Evolutionary conservation across 2,113 vertebrate species (phyloP), one percentile per base, ranked within the genome.

Genomic region (Otis tarda): DNA sequence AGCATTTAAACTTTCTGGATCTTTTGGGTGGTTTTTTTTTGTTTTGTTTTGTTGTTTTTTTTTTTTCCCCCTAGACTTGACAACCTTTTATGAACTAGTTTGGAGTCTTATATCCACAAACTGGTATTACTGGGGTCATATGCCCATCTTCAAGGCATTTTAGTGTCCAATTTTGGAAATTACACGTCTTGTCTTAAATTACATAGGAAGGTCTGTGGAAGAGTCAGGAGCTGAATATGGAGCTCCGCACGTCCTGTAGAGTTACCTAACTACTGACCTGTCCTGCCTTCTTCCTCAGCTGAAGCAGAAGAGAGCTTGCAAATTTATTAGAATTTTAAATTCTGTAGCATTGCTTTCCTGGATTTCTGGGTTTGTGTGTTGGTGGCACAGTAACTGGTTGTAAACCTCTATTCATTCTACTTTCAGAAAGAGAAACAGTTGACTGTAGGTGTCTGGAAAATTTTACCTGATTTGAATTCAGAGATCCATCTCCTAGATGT

Each of bases 401-500:
- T 14, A 3, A 76, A 39, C 5, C 47, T 43, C 63, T 57, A 41
- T 59, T 93, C 31, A 59, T 83, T 70, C 61, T 56, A 18, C 47
- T 84, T 91, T 59, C 77, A 78, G 43, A 83, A 92, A 60, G 47
- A 94, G 60, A 92, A 95, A 71, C 33, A 91, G 39, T 35, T 82
- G 47, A 89, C 31, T 71, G 39, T 64, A 95, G 64, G 56, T 94
- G 60, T 49, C 83, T 91, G 91, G 86, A 78, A 94, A 92, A 35
- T 49, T 81, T 81, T 96, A 68, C 91, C 52, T 75, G 83, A 43
- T 94, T 87, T 89, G 47, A 89, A 23, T 78, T 85, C 65, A 91
- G 60, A 87, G 43, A 86, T 89, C 23, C 61, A 28, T 64, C 60
- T 89, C 60, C 43, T 64, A 68, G 77, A 67, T 91, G 64, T 87